Percentiles rank a stretch among this genome's conserved stretches.
Conservation (phyloP, 2,797 vertebrate genomes). For the Knipowitschia caucasica region DNA sequence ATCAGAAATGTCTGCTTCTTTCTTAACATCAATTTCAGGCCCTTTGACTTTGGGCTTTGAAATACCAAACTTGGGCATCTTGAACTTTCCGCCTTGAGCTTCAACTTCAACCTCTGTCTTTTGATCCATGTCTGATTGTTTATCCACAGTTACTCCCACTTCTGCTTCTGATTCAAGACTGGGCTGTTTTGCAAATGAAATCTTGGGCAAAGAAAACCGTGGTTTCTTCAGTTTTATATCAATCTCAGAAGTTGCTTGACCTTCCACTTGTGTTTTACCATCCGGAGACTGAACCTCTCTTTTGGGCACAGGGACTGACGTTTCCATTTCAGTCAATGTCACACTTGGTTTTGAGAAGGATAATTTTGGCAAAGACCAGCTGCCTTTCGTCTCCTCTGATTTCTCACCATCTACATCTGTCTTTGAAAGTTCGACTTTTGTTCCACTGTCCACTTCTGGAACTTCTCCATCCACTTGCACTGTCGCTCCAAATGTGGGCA, state of each 20-base stretch:
- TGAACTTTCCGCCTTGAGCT: constrained; percentile 24
- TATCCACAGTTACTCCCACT: constrained; percentile 18
- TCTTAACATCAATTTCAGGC: constrained; percentile 33
- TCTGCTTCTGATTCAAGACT: constrained; percentile 31
- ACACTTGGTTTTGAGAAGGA: background rate
- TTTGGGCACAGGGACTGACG: constrained; percentile 15
- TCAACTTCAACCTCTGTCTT: constrained; percentile 26
- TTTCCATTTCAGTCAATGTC: constrained; percentile 9
- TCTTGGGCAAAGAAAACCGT: constrained; percentile 56
- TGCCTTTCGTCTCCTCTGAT: background rate
- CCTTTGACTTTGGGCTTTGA: constrained; percentile 17
- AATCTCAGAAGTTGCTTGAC: constrained; percentile 21
- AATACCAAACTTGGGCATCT: constrained; percentile 9
- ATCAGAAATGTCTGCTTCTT: constrained; percentile 35
- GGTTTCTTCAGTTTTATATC: constrained; percentile 43
- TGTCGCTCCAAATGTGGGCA: constrained; percentile 53
- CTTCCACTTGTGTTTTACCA: constrained; percentile 14
- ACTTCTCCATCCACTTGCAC: constrained; percentile 6
- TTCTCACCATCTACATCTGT: constrained; percentile 3
- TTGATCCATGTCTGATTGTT: constrained; percentile 31
- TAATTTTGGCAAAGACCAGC: fast-evolving
- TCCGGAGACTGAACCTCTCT: constrained; percentile 16
- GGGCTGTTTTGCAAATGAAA: constrained; percentile 50
- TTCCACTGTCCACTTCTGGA: constrained; percentile 9
- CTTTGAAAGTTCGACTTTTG: constrained; percentile 19